These are phyloP conservation scores for Alaudala cheleensis DNA, from an alignment of 2,113 vertebrate species.

Conservation along the genomic window DNA sequence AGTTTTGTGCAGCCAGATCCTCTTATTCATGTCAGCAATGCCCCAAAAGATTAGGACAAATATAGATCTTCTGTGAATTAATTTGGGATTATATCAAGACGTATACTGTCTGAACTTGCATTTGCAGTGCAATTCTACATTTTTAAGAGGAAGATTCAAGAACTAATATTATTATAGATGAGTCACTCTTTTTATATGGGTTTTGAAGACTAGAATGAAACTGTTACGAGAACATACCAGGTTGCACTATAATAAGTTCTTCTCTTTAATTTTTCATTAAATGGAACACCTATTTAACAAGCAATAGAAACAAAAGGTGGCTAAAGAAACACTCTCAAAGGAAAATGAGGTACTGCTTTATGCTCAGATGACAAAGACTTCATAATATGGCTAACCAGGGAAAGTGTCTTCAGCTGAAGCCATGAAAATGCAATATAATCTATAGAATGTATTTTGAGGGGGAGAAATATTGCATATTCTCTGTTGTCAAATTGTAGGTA, in stretches of 20 bases:
- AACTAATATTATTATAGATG: not conserved
- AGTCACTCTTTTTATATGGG: not conserved
- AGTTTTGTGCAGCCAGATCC: not conserved
- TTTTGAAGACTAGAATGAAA: not conserved
- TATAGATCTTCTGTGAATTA: not conserved
- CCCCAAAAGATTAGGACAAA: not conserved
- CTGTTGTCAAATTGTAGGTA: not conserved
- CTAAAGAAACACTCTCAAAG: not conserved
- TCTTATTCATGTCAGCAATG: not conserved
- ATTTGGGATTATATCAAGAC: not conserved
- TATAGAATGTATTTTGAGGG: not conserved
- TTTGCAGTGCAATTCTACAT: not conserved
- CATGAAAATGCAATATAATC: not conserved
- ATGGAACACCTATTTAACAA: not conserved
- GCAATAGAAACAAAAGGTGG: not conserved
- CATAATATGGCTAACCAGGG: rapidly evolving
- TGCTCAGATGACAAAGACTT: not conserved
- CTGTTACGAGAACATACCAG: not conserved
- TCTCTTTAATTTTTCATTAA: not conserved
- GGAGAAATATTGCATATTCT: not conserved
- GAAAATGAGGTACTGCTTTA: not conserved
- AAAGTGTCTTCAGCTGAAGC: not conserved
- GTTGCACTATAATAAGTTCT: not conserved
- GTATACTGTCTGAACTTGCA: not conserved
- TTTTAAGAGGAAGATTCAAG: not conserved